A percentile compares a stretch with the other conserved stretches of the same genome.
phyloP scores from a whole-genome alignment of 2,888 invertebrate species.

The Drosophila nr. medialis region DNA sequence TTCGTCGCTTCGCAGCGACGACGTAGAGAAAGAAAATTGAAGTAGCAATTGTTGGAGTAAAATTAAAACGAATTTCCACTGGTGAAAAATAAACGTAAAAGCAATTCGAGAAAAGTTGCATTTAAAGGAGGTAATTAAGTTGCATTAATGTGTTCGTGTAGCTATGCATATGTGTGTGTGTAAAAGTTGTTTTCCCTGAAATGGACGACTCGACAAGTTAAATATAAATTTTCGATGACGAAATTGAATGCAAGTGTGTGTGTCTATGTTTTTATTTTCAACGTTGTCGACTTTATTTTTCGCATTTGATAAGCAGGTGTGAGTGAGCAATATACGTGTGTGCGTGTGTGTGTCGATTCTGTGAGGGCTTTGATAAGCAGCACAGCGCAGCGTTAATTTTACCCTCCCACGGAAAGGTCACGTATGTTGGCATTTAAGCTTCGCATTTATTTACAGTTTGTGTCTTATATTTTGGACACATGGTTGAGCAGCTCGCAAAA shows the following conservation, averaged over 20 bases:
- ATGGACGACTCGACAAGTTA: constrained; percentile 48
- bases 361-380: constrained; percentile 52
- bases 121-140: constrained; percentile 69
- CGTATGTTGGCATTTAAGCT: constrained; percentile 64
- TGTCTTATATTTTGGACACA: constrained; percentile 39
- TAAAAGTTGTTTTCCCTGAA: constrained; percentile 77
- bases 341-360: constrained; percentile 13
- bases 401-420: constrained; percentile 54
- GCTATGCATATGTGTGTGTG: constrained; percentile 15
- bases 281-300: constrained; percentile 51
- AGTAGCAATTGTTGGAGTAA: constrained; percentile 47
- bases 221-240: constrained; percentile 70
- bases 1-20: constrained; percentile 51
- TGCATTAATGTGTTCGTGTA: constrained; percentile 39
- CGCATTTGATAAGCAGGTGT: constrained; percentile 65
- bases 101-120: constrained; percentile 62
- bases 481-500: constrained; percentile 39
- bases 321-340: constrained; percentile 36
- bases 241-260: constrained; percentile 52
- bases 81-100: constrained; percentile 58
- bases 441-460: constrained; percentile 47
- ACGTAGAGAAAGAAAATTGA: constrained; percentile 40
- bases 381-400: constrained; percentile 32
- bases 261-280: constrained; percentile 59
- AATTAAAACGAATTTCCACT: constrained; percentile 57